A percentile compares a stretch with the other conserved stretches of the same genome.
Conservation (phyloP, 2,797 vertebrate species). For the Geotrypetes seraphini region DNA sequence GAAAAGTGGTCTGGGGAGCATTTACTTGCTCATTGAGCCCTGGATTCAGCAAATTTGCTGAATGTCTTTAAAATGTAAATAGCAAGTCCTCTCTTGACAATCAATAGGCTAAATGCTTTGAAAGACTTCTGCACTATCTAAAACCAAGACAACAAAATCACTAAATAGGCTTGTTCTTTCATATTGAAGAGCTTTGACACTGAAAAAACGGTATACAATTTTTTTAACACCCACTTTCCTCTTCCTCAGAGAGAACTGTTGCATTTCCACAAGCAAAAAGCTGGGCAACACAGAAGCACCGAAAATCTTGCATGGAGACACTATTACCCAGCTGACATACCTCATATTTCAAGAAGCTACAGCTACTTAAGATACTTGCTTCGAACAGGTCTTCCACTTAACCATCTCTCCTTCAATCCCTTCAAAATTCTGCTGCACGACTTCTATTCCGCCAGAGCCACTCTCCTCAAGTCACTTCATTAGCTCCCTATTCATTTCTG, state of each 20-base stretch:
- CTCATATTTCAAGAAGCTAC: slow-evolving; percentile 21
- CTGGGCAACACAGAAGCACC: slow-evolving; percentile 9
- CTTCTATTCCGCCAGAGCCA: no score
- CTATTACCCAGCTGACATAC: slow-evolving; percentile 5
- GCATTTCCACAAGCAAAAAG: slow-evolving; percentile 15
- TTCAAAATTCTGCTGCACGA: no score
- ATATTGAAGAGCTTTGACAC: background rate
- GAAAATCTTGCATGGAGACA: slow-evolving; percentile 11
- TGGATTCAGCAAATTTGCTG: slow-evolving; percentile 11
- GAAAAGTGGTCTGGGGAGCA: slow-evolving; percentile 19
- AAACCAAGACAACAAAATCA: background rate
- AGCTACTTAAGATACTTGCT: slow-evolving; percentile 10
- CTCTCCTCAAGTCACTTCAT: no score
- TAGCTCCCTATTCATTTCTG: no score
- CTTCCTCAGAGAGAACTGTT: slow-evolving; percentile 8
- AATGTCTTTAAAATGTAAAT: slow-evolving; percentile 40
- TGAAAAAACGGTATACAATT: slow-evolving; percentile 4
- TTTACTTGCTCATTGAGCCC: slow-evolving; percentile 12
- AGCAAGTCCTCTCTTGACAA: slow-evolving; percentile 13
- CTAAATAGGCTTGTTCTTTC: background rate
- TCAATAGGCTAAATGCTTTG: slow-evolving; percentile 19
- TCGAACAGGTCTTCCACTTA: no score
- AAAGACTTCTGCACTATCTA: slow-evolving; percentile 7
- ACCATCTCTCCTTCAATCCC: no score
- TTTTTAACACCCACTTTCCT: background rate